Evolutionary conservation across 2,888 invertebrate species (phyloP).

Genomic region (Amblyjoppa fuscipennis): DNA sequence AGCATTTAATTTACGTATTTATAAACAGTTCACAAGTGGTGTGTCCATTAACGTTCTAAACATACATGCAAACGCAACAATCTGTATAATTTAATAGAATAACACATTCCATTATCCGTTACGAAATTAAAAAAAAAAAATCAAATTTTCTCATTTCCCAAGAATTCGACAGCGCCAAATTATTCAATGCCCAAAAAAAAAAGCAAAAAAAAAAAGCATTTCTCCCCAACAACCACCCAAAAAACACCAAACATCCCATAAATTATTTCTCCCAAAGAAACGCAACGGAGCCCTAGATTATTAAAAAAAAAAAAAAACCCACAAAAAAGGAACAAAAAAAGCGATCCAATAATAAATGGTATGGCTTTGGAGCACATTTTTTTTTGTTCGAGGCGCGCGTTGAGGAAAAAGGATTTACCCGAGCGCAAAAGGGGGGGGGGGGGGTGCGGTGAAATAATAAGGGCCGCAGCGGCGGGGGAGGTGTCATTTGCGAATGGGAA

Average conservation of each 20-base stretch:
- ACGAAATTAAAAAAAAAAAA: no score
- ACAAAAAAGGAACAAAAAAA: not conserved
- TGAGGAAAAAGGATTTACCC: not conserved
- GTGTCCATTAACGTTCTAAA: no score
- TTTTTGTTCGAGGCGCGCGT: not conserved
- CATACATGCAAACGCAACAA: no score
- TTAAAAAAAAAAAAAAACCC: not conserved
- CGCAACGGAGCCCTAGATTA: not conserved
- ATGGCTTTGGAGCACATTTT: not conserved
- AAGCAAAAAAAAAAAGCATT: not conserved
- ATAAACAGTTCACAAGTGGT: not conserved
- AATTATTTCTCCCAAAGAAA: no score
- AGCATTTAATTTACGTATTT: no score
- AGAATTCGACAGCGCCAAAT: no score
- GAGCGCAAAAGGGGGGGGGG: not conserved
- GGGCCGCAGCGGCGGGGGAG: not conserved
- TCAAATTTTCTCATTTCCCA: no score
- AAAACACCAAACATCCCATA: no score
- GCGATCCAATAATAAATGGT: not conserved
- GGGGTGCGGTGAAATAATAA: conserved; percentile 16
- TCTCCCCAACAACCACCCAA: no score
- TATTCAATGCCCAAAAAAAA: not conserved
- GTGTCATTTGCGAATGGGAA: conserved; percentile 24
- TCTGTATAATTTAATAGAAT: no score
- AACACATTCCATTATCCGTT: no score